phyloP scores from a whole-genome alignment of 2,797 vertebrate species.

The Austrolebias charrua region DNA sequence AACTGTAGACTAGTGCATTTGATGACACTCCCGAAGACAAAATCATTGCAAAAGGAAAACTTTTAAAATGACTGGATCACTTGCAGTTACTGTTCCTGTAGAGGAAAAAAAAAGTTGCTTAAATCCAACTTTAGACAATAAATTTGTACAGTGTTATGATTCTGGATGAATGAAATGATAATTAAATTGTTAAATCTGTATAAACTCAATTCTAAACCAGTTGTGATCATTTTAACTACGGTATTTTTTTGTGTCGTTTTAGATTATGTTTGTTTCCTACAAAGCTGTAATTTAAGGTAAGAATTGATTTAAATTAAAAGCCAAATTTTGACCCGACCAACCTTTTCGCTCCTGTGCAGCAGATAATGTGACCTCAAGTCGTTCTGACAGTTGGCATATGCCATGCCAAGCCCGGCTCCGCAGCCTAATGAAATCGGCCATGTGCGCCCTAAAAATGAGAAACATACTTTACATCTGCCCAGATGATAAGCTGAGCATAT shows the following conservation, averaged over 20 bases:
- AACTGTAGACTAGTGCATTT: slow-evolving; percentile 62
- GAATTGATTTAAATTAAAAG: neutral
- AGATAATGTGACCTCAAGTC: slow-evolving; percentile 91
- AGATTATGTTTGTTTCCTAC: too few species aligned
- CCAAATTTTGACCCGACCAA: slow-evolving; percentile 57
- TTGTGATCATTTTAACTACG: too few species aligned
- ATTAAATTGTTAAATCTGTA: too few species aligned
- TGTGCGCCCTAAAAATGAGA: slow-evolving; percentile 81
- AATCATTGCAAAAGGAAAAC: slow-evolving; percentile 9
- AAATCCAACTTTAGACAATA: too few species aligned
- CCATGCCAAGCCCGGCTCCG: slow-evolving; percentile 93
- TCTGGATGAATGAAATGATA: too few species aligned
- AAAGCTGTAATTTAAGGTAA: too few species aligned
- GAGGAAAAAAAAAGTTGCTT: slow-evolving; percentile 15
- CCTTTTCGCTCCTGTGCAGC: slow-evolving; percentile 87
- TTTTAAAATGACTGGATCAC: slow-evolving; percentile 30
- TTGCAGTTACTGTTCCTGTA: slow-evolving; percentile 72
- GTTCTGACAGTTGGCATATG: slow-evolving; percentile 95
- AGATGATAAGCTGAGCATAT: too few species aligned
- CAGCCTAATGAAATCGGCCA: slow-evolving; percentile 90
- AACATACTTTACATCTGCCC: too few species aligned
- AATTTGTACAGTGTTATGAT: too few species aligned
- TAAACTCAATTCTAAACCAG: neutral
- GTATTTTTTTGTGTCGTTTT: too few species aligned
- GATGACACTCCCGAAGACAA: slow-evolving; percentile 37